Conservation (phyloP, 2,888 invertebrate genomes). For the Acrocyrtus sp. region DNA sequence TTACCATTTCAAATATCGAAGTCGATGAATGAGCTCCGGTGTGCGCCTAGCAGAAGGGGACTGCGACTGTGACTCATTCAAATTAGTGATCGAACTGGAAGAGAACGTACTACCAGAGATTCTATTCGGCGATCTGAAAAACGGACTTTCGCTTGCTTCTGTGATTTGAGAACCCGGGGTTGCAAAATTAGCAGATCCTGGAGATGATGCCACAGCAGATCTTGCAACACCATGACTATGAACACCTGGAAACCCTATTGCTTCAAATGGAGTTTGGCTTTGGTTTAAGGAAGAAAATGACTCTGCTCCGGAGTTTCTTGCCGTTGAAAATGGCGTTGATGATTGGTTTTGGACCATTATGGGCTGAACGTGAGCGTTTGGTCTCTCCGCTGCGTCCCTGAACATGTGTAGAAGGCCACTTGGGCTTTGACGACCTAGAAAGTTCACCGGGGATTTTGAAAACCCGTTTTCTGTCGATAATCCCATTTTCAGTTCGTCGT, state of each 20-base stretch:
- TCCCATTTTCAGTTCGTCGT: too few species aligned
- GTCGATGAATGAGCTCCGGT: slow-evolving; percentile 28
- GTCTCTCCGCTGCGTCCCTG: neutral
- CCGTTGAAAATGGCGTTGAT: slow-evolving; percentile 2
- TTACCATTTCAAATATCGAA: slow-evolving; percentile 33
- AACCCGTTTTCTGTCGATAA: too few species aligned
- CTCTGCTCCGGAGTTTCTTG: neutral
- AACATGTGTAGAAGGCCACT: slow-evolving; percentile 8
- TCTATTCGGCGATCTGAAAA: neutral
- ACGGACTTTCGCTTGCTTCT: neutral
- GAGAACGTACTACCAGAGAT: neutral
- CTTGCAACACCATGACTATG: too few species aligned
- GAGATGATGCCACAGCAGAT: too few species aligned
- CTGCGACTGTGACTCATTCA: too few species aligned
- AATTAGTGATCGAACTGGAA: neutral
- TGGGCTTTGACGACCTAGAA: neutral
- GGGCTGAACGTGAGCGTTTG: slow-evolving; percentile 18
- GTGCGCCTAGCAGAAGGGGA: slow-evolving; percentile 8
- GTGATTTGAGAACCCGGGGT: neutral
- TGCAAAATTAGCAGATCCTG: neutral
- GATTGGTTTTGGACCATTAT: neutral
- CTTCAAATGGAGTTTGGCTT: neutral
- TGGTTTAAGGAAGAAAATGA: neutral
- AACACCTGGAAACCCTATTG: too few species aligned
- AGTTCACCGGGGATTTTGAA: too few species aligned